phyloP scores from a whole-genome alignment of 2,888 invertebrate species.

The Lapara coniferarum region DNA sequence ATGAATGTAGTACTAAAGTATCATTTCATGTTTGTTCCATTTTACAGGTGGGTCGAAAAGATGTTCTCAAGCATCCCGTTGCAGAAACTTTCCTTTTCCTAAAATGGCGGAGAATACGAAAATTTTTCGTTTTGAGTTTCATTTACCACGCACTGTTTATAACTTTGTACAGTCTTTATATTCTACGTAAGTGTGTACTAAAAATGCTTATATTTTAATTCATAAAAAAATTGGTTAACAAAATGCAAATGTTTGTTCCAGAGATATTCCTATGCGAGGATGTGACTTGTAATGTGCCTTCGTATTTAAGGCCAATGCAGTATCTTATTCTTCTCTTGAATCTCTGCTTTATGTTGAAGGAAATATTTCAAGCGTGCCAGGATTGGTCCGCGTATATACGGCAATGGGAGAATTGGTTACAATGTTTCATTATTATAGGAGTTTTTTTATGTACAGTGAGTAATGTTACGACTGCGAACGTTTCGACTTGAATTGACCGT shows the following conservation, averaged over 20 bases:
- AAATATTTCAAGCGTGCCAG: constrained; percentile 90
- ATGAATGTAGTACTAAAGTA: not conserved
- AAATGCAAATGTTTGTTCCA: constrained; percentile 51
- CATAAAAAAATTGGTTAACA: not conserved
- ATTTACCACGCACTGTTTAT: constrained; percentile 91
- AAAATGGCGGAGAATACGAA: constrained; percentile 92
- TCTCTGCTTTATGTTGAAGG: constrained; percentile 86
- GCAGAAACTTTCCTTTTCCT: constrained; percentile 93
- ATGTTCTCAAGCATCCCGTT: constrained; percentile 91
- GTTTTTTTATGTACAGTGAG: constrained; percentile 87
- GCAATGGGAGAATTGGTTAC: constrained; percentile 94
- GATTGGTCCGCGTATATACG: constrained; percentile 88
- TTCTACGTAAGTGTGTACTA: constrained; percentile 80
- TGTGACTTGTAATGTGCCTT: constrained; percentile 66
- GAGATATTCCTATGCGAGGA: constrained; percentile 81
- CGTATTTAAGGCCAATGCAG: constrained; percentile 77
- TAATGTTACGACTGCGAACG: constrained; percentile 24
- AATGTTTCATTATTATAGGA: constrained; percentile 89
- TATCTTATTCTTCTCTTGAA: constrained; percentile 86
- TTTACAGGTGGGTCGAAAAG: constrained; percentile 88
- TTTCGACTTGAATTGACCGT: not conserved
- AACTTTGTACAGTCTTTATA: constrained; percentile 88
- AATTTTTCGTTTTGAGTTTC: constrained; percentile 91
- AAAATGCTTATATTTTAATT: not conserved
- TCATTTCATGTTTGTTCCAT: not conserved